Base-by-base conservation (phyloP, 2,797 vertebrate species). In the Heteromormyrus szaboi region DNA sequence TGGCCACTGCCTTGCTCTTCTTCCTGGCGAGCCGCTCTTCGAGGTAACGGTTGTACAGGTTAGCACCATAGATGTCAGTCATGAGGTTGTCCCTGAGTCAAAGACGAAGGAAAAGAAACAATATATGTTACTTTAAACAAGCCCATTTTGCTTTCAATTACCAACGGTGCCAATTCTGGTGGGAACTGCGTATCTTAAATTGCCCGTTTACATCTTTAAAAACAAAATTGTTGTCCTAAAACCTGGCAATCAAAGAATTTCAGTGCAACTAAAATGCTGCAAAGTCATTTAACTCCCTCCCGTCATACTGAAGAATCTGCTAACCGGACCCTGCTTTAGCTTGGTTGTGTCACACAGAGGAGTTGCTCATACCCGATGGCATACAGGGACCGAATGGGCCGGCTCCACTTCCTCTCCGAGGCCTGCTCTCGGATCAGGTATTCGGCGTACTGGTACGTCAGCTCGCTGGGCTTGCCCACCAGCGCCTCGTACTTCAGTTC, bases 61-160 rank as follows among this genome's bases (percentile, higher is more conserved):
- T 98, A 9, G 97, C 97, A 17, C 98, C 98, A 0, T 97, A 98
- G 87, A 98, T 95, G 7, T 98, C 98, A 0, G 97, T 98, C 97
- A 97, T 97, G 85, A 97, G 89, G 46, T 98, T 98, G 93, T 98
- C 98, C 12, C 97, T 98, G 91, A 19, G 88, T 9, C 8, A 76
- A 81, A 59, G 81, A 8, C 19, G 62, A 79, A 68, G 12, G 88
- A 8, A 17, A 88, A 72, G 22, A 85, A 76, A 51, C 54, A 22
- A 46, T 33, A 25, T 19, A 46, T 68, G 25, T 41, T 86, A 54
- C n/a, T 33, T 85, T 12, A 85, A 83, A 83, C 37, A 83, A 81
- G 14, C 17, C 41, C 9, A 14, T 46, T 72, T 17, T 37, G 65
- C 29, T 72, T 37, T 84, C 25, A 84, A 3, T 22, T 50, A 22